A percentile compares a stretch with the other conserved stretches of the same genome.
Conservation (phyloP, 1,140 invertebrate species). For the Bombus cullumanus region DNA sequence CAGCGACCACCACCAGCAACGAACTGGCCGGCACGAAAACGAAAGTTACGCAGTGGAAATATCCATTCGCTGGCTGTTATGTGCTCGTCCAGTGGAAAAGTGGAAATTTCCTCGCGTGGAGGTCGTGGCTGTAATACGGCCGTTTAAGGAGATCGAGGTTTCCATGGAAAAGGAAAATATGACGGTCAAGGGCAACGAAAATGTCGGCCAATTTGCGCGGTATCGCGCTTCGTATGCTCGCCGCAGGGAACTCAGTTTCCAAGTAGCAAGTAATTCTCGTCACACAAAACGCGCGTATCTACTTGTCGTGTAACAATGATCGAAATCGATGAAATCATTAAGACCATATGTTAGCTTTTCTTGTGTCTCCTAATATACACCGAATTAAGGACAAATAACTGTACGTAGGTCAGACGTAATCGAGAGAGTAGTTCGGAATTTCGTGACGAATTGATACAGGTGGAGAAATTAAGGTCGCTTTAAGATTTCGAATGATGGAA, state of each 20-base stretch:
- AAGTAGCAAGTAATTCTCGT: constrained; percentile 30
- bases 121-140: too few relatives aligned
- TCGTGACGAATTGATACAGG: not conserved
- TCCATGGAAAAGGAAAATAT: not conserved
- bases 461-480: not conserved
- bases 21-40: constrained; percentile 9
- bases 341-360: not conserved
- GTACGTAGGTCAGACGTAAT: not conserved
- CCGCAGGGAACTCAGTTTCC: not conserved
- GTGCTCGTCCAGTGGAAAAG: not conserved
- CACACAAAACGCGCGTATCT: not conserved
- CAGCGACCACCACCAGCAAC: not conserved
- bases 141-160: not conserved
- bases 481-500: not conserved
- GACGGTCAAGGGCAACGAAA: not conserved
- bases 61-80: constrained; percentile 7
- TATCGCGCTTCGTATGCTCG: not conserved
- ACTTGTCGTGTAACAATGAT: not conserved
- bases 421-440: not conserved
- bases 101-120: not conserved
- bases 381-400: not conserved
- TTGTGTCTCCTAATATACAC: not conserved
- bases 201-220: not conserved
- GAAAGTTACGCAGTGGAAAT: constrained; percentile 16
- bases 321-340: not conserved